Evolutionary conservation across 2,888 invertebrate genomes (phyloP).

Genomic region (Masnerella sp.): DNA sequence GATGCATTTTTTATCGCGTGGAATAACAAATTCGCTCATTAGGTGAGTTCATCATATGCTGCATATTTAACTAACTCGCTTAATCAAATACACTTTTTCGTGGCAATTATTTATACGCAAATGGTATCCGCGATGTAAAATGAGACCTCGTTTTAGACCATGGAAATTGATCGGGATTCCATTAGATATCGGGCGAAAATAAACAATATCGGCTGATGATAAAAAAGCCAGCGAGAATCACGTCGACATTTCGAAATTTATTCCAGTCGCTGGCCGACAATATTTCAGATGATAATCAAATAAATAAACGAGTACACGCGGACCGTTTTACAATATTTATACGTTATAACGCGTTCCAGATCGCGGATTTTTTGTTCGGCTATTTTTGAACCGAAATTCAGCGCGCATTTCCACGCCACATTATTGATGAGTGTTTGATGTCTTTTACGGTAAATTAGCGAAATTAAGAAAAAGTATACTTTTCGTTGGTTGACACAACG

Average conservation of each 20-base stretch:
- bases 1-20: too few species aligned
- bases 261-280: slow-evolving; percentile 11
- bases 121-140: background rate
- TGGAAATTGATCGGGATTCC: slow-evolving; percentile 4
- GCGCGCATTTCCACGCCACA: background rate
- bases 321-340: slow-evolving; percentile 19
- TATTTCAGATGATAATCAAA: slow-evolving; percentile 21
- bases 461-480: too few species aligned
- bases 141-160: background rate
- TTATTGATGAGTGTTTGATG: slow-evolving; percentile 4
- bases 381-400: slow-evolving; percentile 12
- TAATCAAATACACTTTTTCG: background rate
- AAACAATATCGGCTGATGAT: background rate
- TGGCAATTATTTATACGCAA: background rate
- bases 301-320: slow-evolving; percentile 9
- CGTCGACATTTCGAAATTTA: slow-evolving; percentile 18
- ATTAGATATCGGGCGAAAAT: background rate
- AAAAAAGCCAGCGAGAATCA: background rate
- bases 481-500: too few species aligned
- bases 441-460: too few species aligned
- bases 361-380: slow-evolving; percentile 6
- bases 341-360: slow-evolving; percentile 4
- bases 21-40: too few species aligned
- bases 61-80: too few species aligned
- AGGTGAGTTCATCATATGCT: too few species aligned